phyloP scores from a whole-genome alignment of 35 echinoderm and acorn worm genomes.

The Lytechinus pictus region DNA sequence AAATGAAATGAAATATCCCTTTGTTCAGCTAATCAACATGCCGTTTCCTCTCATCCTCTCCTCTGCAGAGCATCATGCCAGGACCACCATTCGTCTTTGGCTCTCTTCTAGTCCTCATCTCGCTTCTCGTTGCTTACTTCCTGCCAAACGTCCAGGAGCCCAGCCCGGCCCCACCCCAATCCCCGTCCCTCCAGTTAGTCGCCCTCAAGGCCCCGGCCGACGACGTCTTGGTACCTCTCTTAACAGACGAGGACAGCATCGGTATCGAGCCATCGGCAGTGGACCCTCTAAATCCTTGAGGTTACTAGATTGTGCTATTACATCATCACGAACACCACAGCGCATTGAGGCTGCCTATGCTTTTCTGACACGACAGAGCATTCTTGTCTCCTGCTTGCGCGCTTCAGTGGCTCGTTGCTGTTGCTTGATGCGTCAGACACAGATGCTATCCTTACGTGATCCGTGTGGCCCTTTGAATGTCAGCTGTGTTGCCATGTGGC shows the following conservation, averaged over 20 bases:
- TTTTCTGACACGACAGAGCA: not conserved
- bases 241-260: constrained; percentile 58
- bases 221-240: constrained; percentile 61
- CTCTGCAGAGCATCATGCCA: constrained; percentile 59
- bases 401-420: not conserved
- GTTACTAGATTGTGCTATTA: not conserved
- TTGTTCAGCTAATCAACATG: not conserved
- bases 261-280: constrained; percentile 41
- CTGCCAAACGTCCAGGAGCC: constrained; percentile 62
- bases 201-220: constrained; percentile 25
- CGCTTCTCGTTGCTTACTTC: constrained; percentile 89
- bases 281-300: constrained; percentile 60
- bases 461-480: not conserved
- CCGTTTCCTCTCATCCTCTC: not conserved
- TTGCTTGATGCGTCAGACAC: not conserved
- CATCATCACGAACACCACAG: not conserved
- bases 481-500: not conserved
- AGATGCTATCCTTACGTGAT: not conserved
- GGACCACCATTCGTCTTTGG: constrained; percentile 92
- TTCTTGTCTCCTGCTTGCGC: not conserved
- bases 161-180: constrained; percentile 36
- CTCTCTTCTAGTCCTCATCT: constrained; percentile 74
- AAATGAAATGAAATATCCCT: too few relatives aligned
- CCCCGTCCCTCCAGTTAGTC: constrained; percentile 48
- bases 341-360: not conserved